Percentiles rank a stretch among this genome's conserved stretches.
phyloP scores from a whole-genome alignment of 2,888 invertebrate genomes.

The Acanthosepion pharaonis region DNA sequence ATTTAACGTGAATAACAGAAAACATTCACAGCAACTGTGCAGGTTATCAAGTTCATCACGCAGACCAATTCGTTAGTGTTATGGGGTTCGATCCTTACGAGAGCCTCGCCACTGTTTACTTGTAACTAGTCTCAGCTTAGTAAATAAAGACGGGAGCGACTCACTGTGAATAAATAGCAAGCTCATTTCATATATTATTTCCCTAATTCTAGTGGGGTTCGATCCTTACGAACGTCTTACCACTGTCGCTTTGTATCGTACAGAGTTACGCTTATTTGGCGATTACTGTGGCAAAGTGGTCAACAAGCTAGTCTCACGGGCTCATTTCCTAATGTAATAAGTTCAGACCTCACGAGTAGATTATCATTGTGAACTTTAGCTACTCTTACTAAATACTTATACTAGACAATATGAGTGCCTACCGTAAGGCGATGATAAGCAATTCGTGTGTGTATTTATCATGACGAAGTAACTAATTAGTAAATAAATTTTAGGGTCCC shows the following conservation, averaged over 20 bases:
- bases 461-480: no score
- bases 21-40: background rate
- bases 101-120: background rate
- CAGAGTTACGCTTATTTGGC: no score
- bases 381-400: background rate
- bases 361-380: background rate
- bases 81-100: background rate
- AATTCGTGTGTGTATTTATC: no score
- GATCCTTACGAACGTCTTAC: no score
- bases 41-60: background rate
- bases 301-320: no score
- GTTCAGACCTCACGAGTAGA: background rate
- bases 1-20: background rate
- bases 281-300: no score
- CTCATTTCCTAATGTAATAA: background rate
- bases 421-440: background rate
- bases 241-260: no score
- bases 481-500: no score
- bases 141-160: background rate
- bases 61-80: no score
- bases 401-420: background rate
- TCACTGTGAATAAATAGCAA: background rate
- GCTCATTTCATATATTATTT: no score
- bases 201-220: no score
- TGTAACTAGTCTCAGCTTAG: background rate